These are phyloP conservation scores for Cardiocondyla obscurior DNA, from an alignment of 1,140 invertebrate genomes.

Conservation along the genomic window DNA sequence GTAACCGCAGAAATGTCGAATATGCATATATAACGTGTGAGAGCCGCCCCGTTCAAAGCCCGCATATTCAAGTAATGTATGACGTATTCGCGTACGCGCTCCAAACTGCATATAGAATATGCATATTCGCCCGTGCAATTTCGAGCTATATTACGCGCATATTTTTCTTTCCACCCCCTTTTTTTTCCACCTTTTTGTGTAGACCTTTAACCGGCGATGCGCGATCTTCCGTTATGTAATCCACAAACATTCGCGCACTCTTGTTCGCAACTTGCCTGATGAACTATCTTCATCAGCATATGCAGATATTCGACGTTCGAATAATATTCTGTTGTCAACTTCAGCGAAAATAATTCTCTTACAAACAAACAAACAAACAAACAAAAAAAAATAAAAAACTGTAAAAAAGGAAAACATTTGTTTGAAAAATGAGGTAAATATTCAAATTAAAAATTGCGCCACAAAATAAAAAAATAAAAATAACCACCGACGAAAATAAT, in stretches of 20 bases:
- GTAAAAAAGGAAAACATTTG: not conserved
- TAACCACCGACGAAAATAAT: too few species aligned
- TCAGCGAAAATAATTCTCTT: not conserved
- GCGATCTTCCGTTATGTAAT: not conserved
- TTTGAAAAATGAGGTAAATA: not conserved
- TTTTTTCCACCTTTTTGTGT: constrained; percentile 2
- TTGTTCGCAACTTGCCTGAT: constrained; percentile 12
- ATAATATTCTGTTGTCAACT: not conserved
- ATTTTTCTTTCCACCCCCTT: constrained; percentile 11
- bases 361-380: too few species aligned
- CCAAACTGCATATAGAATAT: constrained; percentile 53
- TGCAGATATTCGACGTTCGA: not conserved
- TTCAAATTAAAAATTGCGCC: not conserved
- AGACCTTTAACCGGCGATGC: constrained; percentile 1
- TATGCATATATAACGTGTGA: constrained; percentile 56
- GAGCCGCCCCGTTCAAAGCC: constrained; percentile 48
- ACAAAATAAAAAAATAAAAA: not conserved
- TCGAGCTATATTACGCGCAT: constrained; percentile 51
- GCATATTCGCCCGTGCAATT: constrained; percentile 49
- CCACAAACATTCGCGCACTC: constrained; percentile 17
- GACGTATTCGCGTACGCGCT: constrained; percentile 48
- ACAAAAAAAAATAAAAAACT: too few species aligned
- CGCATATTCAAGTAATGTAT: constrained; percentile 57
- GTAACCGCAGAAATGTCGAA: constrained; percentile 57
- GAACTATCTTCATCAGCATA: not conserved